Evolutionary conservation across 2,113 vertebrate species (phyloP).

Genomic region (rat (Rattus norvegicus)): GRCr8 NC_086032.1:68950001-68950500

Average conservation of each 20-base stretch:
- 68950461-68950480: conserved; percentile 11
- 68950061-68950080: not conserved
- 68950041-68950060: not conserved
- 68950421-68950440: not conserved
- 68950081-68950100: not conserved
- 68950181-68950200: not conserved
- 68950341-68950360: not conserved
- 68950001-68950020: not conserved
- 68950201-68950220: not conserved
- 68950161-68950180: not conserved
- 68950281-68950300: not conserved
- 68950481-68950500: not conserved
- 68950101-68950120: not conserved
- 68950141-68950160: not conserved
- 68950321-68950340: not conserved
- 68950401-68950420: conserved; percentile 27
- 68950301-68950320: not conserved
- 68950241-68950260: not conserved
- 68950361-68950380: not conserved
- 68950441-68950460: not conserved
- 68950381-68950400: not conserved
- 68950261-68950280: not conserved
- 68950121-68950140: not conserved
- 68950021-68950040: not conserved
- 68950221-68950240: not conserved